Evolutionary conservation across 1,140 invertebrate genomes (phyloP), one percentile per base, ranked within the genome.

Genomic region (Ephestia elutella): DNA sequence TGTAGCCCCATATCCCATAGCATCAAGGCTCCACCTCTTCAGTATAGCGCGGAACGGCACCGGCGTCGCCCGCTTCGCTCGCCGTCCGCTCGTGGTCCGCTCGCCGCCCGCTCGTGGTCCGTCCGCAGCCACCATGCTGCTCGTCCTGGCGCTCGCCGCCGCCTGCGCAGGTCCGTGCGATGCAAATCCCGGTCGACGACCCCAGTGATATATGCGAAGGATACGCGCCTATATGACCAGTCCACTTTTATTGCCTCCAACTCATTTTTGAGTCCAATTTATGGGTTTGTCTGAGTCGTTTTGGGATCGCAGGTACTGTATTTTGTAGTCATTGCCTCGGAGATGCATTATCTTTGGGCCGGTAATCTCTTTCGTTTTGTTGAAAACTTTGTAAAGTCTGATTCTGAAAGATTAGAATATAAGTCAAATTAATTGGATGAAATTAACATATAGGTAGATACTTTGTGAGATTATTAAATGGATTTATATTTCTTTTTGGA

Each of bases 121-220:
- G 21, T n/a, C 54, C 60, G 28, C 32, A 38, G 51, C 59, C 63
- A 66, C 61, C 62, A 44, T 44, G 38, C 63, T 71, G 62, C 57
- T 73, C 56, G 56, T 50, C 44, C 25, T 49, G 51, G 56, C 66
- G 65, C 66, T 70, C 68, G 67, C 66, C 60, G 32, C 56, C 58
- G 56, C 59, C 55, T 49, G 60, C 69, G 67, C 80, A 76, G 80
- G 74, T 78, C 69, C 68, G 65, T 64, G 55, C 49, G 63, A 75
- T 73, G 78, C 74, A 71, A 76, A 75, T 74, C 62, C 63, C 65
- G 81, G 78, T 77, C 81, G 55, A 63, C 65, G 78, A 84, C 73
- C 79, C 71, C 68, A 68, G 70, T 73, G 74, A 75, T 73, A 76
- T 76, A 76, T 73, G 68, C 70, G 62, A 70, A 73, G 70, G 66